Percentiles rank a stretch among this genome's conserved stretches.
phyloP scores from a whole-genome alignment of 2,797 vertebrate genomes.

The Lutjanus argentimaculatus region DNA sequence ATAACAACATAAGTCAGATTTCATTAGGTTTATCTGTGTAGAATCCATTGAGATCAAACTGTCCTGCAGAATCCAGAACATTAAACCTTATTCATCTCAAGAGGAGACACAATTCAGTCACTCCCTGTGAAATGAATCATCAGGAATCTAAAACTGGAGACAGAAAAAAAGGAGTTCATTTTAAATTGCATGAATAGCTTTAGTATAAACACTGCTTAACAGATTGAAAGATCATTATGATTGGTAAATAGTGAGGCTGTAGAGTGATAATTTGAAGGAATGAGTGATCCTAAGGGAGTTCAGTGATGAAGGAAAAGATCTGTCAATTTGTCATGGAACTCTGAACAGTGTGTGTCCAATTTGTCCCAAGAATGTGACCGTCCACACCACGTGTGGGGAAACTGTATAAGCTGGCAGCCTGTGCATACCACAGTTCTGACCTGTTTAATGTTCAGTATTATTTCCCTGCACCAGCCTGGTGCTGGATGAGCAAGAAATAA shows the following conservation, averaged over 20 bases:
- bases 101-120: slow-evolving; percentile 2
- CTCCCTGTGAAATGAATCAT: not conserved
- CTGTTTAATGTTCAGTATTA: not conserved
- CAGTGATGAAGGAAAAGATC: not conserved
- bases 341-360: slow-evolving; percentile 19
- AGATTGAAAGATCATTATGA: not conserved
- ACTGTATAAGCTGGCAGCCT: not conserved
- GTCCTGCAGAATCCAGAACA: slow-evolving; percentile 16
- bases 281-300: not conserved
- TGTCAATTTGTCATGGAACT: slow-evolving; percentile 4
- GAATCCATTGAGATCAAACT: not conserved
- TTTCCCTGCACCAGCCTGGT: not conserved
- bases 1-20: slow-evolving; percentile 24
- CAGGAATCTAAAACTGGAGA: not conserved
- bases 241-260: not conserved
- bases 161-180: not conserved
- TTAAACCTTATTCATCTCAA: slow-evolving; percentile 17
- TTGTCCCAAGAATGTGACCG: slow-evolving; percentile 15
- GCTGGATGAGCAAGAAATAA: not conserved
- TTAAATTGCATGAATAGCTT: not conserved
- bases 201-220: not conserved
- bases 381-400: not conserved
- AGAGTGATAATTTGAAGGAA: not conserved
- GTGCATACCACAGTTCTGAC: not conserved
- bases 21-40: slow-evolving; percentile 18